A percentile compares a stretch with the other conserved stretches of the same genome.
Conservation (phyloP, 1,140 invertebrate genomes). For the Papilio xuthus region DNA sequence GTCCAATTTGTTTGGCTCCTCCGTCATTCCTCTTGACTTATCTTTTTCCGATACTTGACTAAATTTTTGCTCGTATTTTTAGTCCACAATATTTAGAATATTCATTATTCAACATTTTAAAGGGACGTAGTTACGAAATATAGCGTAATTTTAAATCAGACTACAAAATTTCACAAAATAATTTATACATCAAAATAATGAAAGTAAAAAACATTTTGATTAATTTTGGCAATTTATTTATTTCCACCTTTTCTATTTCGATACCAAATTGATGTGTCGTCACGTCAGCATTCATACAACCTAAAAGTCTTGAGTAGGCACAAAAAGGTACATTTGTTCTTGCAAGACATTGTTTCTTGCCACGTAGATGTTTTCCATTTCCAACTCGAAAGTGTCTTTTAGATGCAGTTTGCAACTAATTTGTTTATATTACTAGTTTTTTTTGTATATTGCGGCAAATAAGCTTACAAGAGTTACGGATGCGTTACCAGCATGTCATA, state of each 20-base stretch:
- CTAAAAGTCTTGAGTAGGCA: neutral
- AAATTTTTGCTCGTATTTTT: no score
- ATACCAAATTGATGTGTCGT: neutral
- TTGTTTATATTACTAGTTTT: neutral
- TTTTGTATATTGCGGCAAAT: neutral
- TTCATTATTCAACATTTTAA: no score
- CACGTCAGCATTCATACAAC: neutral
- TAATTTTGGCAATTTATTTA: neutral
- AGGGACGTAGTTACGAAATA: no score
- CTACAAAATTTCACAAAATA: neutral
- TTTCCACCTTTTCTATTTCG: neutral
- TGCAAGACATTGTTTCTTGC: no score
- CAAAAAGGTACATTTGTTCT: neutral
- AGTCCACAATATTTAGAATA: no score
- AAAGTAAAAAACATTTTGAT: neutral
- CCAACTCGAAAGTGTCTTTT: neutral
- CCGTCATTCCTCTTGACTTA: no score
- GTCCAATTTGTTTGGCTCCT: no score
- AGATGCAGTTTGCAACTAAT: neutral
- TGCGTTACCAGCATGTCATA: neutral
- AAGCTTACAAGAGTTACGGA: conserved; percentile 13
- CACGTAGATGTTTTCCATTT: no score
- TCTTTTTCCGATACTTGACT: no score
- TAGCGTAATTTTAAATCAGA: no score
- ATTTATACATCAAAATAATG: neutral